Base-by-base conservation (phyloP, 2,797 vertebrate species). In the Scomberomorus guttatus region DNA sequence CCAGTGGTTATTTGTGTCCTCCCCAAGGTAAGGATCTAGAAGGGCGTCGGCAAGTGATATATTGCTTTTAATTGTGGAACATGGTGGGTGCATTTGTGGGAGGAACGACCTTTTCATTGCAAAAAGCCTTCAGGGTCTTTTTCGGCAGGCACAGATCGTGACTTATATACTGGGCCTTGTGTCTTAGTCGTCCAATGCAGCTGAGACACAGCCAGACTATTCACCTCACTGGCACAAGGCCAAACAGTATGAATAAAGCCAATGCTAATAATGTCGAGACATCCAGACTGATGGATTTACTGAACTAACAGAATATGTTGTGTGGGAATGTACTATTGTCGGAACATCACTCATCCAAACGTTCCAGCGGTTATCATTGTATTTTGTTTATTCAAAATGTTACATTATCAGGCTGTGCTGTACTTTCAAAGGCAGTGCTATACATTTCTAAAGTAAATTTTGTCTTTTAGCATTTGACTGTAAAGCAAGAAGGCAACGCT, bases 401-500 rank as follows among this genome's bases (percentile, higher is more conserved):
- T n/a, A 14, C 34, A 59, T 37, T 27, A 5, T 4, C 0, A 58
- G 3, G 17, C 32, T 56, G 18, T 61, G 25, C 20, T 75, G 54
- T 60, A 20, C 44, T 66, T 46, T 54, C 4, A 42, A 24, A 32
- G n/a, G 5, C 18, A 2, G 1, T 15, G 10, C 15, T 75, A 52
- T 61, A 55, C 59, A 51, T 62, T 12, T 22, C 22, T 29, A 11
- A 57, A 46, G 13, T 46, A 8, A 57, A 55, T 80, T 83, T n/a
- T 91, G 18, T 80, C 27, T 90, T 91, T 69, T 68, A 98, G 97
- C 95, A 72, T 95, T 97, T 93, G 97, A 98, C 93, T 98, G 97
- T 95, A 99, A 98, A 91, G 96, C 96, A 83, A 97, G 97, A 92
- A 97, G 97, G 91, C 96, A 96, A 79, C 96, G 97, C 87, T 98